phyloP scores from a whole-genome alignment of 2,888 invertebrate species.

The Agonopterix subpropinquella region DNA sequence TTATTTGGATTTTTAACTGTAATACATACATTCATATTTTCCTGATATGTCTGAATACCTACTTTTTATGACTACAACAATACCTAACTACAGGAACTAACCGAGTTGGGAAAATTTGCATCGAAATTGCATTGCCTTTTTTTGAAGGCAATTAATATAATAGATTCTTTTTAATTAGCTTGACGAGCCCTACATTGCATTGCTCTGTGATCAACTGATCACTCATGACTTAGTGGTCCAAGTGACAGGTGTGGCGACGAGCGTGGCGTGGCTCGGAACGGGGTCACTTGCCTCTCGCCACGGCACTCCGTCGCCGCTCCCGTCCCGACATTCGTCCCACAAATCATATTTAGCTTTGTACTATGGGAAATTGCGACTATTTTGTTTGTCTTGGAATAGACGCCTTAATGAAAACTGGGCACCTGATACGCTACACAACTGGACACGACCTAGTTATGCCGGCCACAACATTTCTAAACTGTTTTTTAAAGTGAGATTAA shows the following conservation, averaged over 20 bases:
- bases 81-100: too few species aligned
- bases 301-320: slow-evolving; percentile 29
- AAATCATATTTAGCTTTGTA: slow-evolving; percentile 63
- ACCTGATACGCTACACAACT: slow-evolving; percentile 40
- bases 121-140: too few species aligned
- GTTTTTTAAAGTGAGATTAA: too few species aligned
- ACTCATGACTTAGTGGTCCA: slow-evolving; percentile 1
- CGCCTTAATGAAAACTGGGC: slow-evolving; percentile 44
- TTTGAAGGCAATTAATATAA: too few species aligned
- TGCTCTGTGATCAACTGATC: too few species aligned
- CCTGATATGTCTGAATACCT: too few species aligned
- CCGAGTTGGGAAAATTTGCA: too few species aligned
- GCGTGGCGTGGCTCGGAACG: slow-evolving; percentile 29
- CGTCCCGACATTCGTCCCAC: slow-evolving; percentile 47
- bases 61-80: too few species aligned
- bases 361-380: slow-evolving; percentile 50
- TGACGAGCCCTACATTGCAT: too few species aligned
- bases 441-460: slow-evolving; percentile 34
- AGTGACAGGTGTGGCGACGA: slow-evolving; percentile 17
- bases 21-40: too few species aligned
- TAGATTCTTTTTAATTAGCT: too few species aligned
- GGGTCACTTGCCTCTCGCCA: slow-evolving; percentile 47
- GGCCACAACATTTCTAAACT: neutral
- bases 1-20: too few species aligned
- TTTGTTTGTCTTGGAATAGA: slow-evolving; percentile 58